A percentile compares a stretch with the other conserved stretches of the same genome.
Conservation (phyloP, 2,888 invertebrate genomes). For the Dryobotodes eremita region DNA sequence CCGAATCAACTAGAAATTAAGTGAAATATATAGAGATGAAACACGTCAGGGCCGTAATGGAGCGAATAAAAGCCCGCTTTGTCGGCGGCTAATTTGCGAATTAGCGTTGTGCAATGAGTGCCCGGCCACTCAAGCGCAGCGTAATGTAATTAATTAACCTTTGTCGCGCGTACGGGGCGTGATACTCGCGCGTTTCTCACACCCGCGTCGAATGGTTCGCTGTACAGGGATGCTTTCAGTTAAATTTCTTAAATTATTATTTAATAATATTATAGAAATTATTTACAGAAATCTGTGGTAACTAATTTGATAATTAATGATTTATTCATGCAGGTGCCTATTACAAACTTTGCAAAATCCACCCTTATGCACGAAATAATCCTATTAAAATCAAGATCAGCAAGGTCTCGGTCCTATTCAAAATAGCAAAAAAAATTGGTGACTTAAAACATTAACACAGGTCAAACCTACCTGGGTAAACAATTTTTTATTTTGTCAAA, state of each 20-base stretch:
- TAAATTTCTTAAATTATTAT: not conserved
- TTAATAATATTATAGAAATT: no score
- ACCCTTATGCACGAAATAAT: not conserved
- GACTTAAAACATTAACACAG: no score
- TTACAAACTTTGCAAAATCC: not conserved
- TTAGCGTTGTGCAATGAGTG: constrained; percentile 84
- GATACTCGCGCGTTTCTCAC: constrained; percentile 70
- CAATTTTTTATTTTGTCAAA: not conserved
- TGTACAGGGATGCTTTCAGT: constrained; percentile 34
- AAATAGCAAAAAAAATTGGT: not conserved
- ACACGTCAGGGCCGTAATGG: constrained; percentile 76
- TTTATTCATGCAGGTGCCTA: not conserved
- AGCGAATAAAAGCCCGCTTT: constrained; percentile 82
- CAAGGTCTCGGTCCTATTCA: not conserved
- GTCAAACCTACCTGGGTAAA: not conserved
- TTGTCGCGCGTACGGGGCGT: constrained; percentile 75
- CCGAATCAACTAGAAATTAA: constrained; percentile 78
- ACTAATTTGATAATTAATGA: not conserved
- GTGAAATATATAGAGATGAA: constrained; percentile 80
- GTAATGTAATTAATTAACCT: constrained; percentile 87
- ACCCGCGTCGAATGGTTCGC: constrained; percentile 54
- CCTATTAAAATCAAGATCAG: not conserved
- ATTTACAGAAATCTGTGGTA: not conserved
- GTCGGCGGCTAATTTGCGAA: constrained; percentile 85
- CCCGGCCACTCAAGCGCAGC: constrained; percentile 83